Conservation (phyloP, 1,140 invertebrate species). For the Danaus melanippus region DNA sequence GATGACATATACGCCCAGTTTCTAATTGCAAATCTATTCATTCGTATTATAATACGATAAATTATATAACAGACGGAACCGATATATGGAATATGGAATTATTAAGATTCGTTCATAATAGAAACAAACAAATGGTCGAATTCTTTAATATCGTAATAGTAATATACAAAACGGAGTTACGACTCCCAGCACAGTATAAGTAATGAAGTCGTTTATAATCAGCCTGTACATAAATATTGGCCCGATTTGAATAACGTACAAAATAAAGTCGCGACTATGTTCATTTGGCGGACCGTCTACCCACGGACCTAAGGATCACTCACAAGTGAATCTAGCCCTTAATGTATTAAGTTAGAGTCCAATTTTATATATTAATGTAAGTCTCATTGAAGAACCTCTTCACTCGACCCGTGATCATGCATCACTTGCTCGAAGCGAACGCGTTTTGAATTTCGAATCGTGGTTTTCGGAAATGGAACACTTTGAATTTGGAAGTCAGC, state of each 20-base stretch:
- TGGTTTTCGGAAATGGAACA: conserved; percentile 36
- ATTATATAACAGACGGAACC: too few species aligned
- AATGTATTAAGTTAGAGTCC: conserved; percentile 14
- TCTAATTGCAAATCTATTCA: neutral
- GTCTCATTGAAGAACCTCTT: conserved; percentile 41
- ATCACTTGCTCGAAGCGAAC: conserved; percentile 51
- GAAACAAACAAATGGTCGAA: too few species aligned
- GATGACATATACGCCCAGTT: neutral
- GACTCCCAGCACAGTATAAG: neutral
- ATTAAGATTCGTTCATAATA: too few species aligned
- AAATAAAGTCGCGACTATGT: conserved; percentile 61
- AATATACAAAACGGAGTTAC: too few species aligned
- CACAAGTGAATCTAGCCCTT: conserved; percentile 17
- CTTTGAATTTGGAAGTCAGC: conserved; percentile 19
- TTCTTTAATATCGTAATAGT: too few species aligned
- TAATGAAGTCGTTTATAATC: conserved; percentile 17
- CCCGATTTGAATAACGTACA: conserved; percentile 57
- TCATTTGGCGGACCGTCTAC: conserved; percentile 52
- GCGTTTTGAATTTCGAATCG: conserved; percentile 45
- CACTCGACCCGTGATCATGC: conserved; percentile 60
- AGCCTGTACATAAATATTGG: conserved; percentile 57
- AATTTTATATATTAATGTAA: conserved; percentile 15
- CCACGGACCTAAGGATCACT: conserved; percentile 25
- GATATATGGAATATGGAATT: too few species aligned
- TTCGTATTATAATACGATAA: too few species aligned